Percentiles rank a stretch among this genome's conserved stretches.
phyloP scores from a whole-genome alignment of 23 tunicate genomes.

The Halocynthia roretzi region DNA sequence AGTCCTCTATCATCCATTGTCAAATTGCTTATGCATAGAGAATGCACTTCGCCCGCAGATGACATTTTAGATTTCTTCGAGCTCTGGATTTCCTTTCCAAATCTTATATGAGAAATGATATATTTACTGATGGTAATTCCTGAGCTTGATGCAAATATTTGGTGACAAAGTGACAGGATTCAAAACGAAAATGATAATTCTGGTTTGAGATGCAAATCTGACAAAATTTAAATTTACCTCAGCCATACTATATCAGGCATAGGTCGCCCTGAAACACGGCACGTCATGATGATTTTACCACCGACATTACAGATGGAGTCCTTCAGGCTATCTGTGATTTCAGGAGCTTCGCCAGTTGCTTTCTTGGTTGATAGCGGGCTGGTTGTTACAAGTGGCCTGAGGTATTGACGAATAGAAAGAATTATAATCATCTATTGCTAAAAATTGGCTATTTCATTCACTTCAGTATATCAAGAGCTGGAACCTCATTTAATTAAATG shows the following conservation, averaged over 20 bases:
- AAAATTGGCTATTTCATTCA: no score
- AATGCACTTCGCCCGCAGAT: slow-evolving; percentile 54
- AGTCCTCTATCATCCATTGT: slow-evolving; percentile 51
- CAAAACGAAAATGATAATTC: no score
- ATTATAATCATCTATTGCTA: no score
- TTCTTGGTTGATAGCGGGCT: slow-evolving; percentile 56
- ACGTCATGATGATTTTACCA: slow-evolving; percentile 30
- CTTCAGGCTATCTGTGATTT: slow-evolving; percentile 27
- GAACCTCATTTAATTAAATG: neutral
- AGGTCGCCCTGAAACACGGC: slow-evolving; percentile 65
- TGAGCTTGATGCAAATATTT: no score
- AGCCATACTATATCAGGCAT: slow-evolving; percentile 71
- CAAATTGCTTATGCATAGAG: slow-evolving; percentile 33
- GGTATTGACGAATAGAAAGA: no score
- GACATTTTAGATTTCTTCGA: slow-evolving; percentile 63
- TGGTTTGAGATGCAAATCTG: no score
- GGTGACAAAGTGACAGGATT: no score
- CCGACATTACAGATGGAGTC: slow-evolving; percentile 29
- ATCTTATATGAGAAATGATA: no score
- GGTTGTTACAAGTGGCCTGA: slow-evolving; percentile 43
- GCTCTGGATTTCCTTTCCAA: slow-evolving; percentile 47
- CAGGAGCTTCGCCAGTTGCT: slow-evolving; percentile 86
- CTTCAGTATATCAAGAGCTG: neutral
- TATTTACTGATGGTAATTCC: no score
- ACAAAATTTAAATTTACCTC: slow-evolving; percentile 14